Evolutionary conservation across 2,888 invertebrate species (phyloP).

Genomic region (Hydroisotoma schaefferi): DNA sequence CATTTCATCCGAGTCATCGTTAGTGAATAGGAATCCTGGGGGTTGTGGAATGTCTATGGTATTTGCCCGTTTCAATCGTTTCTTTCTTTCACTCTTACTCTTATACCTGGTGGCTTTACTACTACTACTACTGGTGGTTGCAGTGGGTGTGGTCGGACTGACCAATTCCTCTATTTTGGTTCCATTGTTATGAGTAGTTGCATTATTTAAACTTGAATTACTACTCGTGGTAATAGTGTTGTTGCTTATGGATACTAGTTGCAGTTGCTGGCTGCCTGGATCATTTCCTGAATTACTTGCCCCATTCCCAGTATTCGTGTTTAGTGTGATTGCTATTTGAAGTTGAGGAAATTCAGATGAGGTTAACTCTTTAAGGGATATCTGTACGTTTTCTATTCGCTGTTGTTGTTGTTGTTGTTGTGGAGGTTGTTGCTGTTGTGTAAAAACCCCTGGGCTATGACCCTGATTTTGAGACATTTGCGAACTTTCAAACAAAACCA

Average conservation of each 20-base stretch:
- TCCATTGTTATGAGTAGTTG: too few relatives aligned
- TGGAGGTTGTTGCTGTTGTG: constrained; percentile 14
- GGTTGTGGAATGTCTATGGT: constrained; percentile 83
- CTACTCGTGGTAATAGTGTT: too few relatives aligned
- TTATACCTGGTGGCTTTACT: constrained; percentile 43
- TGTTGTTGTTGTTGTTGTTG: constrained; percentile 21
- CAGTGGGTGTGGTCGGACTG: neutral
- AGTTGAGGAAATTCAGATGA: constrained; percentile 46
- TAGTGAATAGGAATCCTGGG: constrained; percentile 53
- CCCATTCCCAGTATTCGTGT: constrained; percentile 42
- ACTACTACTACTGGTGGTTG: neutral
- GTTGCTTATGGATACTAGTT: too few relatives aligned
- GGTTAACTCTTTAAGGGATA: constrained; percentile 46
- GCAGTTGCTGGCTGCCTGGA: too few relatives aligned
- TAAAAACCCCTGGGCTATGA: neutral
- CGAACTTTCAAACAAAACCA: constrained; percentile 5
- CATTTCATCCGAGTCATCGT: constrained; percentile 53
- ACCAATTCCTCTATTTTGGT: neutral
- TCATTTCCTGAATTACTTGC: too few relatives aligned
- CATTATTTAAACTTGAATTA: too few relatives aligned
- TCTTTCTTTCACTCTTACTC: constrained; percentile 59
- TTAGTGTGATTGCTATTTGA: constrained; percentile 48
- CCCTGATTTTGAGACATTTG: constrained; percentile 4
- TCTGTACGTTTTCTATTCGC: constrained; percentile 48
- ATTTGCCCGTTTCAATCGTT: constrained; percentile 80